phyloP scores from a whole-genome alignment of 2,888 invertebrate genomes.

The Machimus atricapillus region DNA sequence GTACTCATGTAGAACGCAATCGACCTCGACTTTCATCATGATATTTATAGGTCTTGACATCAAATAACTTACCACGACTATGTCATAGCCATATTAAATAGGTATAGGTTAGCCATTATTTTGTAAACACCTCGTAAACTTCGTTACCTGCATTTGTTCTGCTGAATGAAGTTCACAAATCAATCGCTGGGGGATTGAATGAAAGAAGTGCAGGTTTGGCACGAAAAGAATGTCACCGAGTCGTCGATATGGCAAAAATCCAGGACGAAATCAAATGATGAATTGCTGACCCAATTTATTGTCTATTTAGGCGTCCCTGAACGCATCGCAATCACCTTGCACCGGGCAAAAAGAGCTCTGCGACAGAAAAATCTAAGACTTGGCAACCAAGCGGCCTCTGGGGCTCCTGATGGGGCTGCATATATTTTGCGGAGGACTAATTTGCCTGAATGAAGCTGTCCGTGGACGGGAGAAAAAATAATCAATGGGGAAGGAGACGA shows the following conservation, averaged over 20 bases:
- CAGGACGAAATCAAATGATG: background rate
- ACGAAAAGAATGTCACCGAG: background rate
- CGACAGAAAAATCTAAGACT: background rate
- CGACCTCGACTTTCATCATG: too few species aligned
- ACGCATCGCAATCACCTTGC: background rate
- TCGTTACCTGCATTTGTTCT: background rate
- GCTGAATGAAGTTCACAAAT: background rate
- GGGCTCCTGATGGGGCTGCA: background rate
- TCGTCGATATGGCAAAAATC: constrained; percentile 5
- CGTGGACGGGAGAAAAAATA: background rate
- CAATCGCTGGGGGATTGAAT: background rate
- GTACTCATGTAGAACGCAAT: too few species aligned
- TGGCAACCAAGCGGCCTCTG: background rate
- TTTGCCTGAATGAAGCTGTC: background rate
- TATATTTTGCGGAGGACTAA: background rate
- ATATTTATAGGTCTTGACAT: too few species aligned
- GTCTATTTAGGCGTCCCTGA: background rate
- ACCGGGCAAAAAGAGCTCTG: background rate
- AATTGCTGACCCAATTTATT: background rate
- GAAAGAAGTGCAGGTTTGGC: background rate
- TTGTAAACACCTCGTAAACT: background rate
- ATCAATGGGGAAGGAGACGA: background rate
- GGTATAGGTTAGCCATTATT: background rate
- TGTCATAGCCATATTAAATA: too few species aligned
- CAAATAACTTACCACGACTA: too few species aligned